Evolutionary conservation across 2,888 invertebrate species (phyloP), one percentile per base, ranked within the genome.

Genomic region (Diplolepis rosae): DNA sequence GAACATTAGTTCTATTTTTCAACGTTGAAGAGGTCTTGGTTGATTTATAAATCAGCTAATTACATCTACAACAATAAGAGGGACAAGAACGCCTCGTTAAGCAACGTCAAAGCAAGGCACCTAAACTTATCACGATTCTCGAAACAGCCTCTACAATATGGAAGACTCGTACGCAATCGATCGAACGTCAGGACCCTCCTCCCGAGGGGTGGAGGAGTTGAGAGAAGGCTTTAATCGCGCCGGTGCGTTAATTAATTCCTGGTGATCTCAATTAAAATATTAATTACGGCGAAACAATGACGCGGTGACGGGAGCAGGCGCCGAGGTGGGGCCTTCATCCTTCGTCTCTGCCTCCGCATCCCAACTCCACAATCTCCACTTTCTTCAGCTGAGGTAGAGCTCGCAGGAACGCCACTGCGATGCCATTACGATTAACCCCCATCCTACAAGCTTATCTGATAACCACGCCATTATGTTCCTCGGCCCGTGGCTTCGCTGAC

Each of bases 181-280:
- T 61, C 39, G 61, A 39, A 39, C 13, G 39, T 39, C 39, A n/a
- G 39, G 39, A 24, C 39, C 35, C 24, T 56, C 56, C 35, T 35
- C 39, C 24, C 13, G 11, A 35, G 27, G 39, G 39, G n/a, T 39
- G 24, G n/a, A 3, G 18, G 39, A 24, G 27, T n/a, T 24, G 39
- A 61, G 61, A 61, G 61, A 73, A 74, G 74, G 74, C 73, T 80
- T 80, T 79, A 78, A 82, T 84, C 81, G 81, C 77, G 70, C 79
- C 79, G 80, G 77, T 77, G 83, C 81, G 80, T 87, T 87, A 87
- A 88, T 88, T 87, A 86, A 87, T 86, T 86, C 83, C 72, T 79
- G 79, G 82, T 83, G 81, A 85, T 87, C 85, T 83, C 83, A 84
- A 87, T 88, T 87, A 86, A 87, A 88, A 87, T 88, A 88, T 88